Evolutionary conservation across 37 sponge, comb jelly and placozoan species (phyloP).

Genomic region (Geodia barretti): DNA sequence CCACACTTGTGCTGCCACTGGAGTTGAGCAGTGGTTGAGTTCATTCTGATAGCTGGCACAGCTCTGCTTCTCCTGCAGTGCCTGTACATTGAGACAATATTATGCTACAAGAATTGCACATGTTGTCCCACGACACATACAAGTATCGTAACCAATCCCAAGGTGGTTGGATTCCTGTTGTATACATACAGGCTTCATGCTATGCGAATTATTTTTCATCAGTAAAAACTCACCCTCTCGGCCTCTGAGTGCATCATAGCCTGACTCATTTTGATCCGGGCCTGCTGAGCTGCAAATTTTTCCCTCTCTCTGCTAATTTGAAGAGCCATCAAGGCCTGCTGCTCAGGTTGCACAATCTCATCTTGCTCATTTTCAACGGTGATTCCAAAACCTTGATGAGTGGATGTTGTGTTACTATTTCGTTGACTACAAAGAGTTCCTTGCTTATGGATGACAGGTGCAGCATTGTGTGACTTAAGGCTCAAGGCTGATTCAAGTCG

Average conservation of each 20-base stretch:
- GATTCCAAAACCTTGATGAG: too few relatives aligned
- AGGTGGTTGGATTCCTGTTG: too few relatives aligned
- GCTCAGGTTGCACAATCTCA: too few relatives aligned
- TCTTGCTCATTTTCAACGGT: too few relatives aligned
- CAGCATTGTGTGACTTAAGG: not conserved
- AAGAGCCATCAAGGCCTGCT: slow-evolving; percentile 1
- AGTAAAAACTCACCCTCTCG: too few relatives aligned
- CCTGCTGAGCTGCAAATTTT: slow-evolving; percentile 21
- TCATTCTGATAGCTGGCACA: not conserved
- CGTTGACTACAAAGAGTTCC: too few relatives aligned
- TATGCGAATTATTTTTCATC: too few relatives aligned
- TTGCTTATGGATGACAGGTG: too few relatives aligned
- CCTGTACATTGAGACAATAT: not conserved
- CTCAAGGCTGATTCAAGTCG: not conserved
- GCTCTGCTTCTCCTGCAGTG: not conserved
- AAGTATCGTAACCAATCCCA: too few relatives aligned
- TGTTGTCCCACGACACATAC: too few relatives aligned
- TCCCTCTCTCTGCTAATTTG: slow-evolving; percentile 19
- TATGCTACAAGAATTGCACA: not conserved
- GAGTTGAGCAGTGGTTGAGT: slow-evolving; percentile 32
- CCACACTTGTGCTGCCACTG: slow-evolving; percentile 30
- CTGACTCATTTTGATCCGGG: slow-evolving; percentile 32
- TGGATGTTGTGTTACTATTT: too few relatives aligned
- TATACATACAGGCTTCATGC: too few relatives aligned
- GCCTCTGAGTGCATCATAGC: slow-evolving; percentile 3